Evolutionary conservation across 2,888 invertebrate genomes (phyloP), one percentile per base, ranked within the genome.

Genomic region (Drosophila mimetica): DNA sequence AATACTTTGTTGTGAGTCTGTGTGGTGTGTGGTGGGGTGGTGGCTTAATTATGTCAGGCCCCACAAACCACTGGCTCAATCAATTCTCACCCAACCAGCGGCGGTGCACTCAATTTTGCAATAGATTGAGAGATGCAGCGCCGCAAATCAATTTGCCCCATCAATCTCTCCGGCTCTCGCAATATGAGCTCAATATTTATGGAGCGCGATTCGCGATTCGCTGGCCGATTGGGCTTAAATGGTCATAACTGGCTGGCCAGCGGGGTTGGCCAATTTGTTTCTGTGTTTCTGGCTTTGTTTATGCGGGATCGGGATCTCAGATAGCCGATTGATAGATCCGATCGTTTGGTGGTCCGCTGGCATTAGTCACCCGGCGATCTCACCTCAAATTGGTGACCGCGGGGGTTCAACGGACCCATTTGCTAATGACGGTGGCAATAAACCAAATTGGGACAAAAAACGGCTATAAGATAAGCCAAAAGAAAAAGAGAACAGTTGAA

Each of bases 91-190:
- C 41, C 16, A 18, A 41, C 59, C 64, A 44, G 64, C 48, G 53
- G 67, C 60, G 20, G 7, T 64, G 61, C 71, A 71, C 80, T 79
- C 76, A 79, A 67, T 67, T 73, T 37, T 30, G 42, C 22, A 59
- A 57, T 52, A 50, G 77, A 77, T 77, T 74, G 69, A 79, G 79
- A 71, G 75, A 71, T 79, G 75, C 76, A 64, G 18, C 20, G 51
- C 70, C 41, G 71, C 77, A 71, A 76, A 74, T 79, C 79, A 77
- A 78, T 77, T 77, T 79, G 63, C 65, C 66, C 16, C 69, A 64
- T 66, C 69, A 67, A 69, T 71, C 60, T 44, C 59, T 41, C 8
- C 20, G 8, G 46, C 32, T 37, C 51, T 41, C 46, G 39, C 50
- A 52, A 37, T 55, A 65, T 34, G 41, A 51, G 57, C 42, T 57